These are phyloP conservation scores for Nomada hirtipes DNA, from an alignment of 2,888 invertebrate genomes.

Conservation along the genomic window DNA sequence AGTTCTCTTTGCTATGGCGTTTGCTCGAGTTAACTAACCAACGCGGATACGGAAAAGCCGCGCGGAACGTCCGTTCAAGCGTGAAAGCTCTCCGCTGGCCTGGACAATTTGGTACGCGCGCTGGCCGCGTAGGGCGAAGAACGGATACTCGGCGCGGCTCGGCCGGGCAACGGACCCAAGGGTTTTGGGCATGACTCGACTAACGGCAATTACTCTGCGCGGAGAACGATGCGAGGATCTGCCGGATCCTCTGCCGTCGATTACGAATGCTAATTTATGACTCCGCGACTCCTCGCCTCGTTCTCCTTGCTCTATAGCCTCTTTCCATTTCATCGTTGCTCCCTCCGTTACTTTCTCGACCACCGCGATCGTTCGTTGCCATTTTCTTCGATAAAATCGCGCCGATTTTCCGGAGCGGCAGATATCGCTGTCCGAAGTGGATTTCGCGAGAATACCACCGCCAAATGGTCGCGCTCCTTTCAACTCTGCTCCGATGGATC, in stretches of 20 bases:
- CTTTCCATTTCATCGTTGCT: neutral
- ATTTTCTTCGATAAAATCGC: too few species aligned
- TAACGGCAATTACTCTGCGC: conserved; percentile 66
- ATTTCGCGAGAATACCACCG: too few species aligned
- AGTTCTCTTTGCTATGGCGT: too few species aligned
- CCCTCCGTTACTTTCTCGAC: neutral
- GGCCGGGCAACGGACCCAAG: conserved; percentile 41
- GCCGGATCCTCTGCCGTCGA: conserved; percentile 66
- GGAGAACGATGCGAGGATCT: conserved; percentile 70
- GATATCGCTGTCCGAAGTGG: too few species aligned
- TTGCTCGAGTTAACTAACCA: neutral
- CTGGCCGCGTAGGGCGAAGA: too few species aligned
- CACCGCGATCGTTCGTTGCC: too few species aligned
- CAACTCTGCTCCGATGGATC: neutral
- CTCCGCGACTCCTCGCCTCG: conserved; percentile 29
- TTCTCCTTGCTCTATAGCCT: neutral
- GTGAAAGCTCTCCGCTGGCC: too few species aligned
- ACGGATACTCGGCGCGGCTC: too few species aligned
- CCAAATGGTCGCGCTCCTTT: neutral
- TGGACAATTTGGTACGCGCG: too few species aligned
- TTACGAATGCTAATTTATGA: conserved; percentile 80
- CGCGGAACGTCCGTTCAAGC: too few species aligned
- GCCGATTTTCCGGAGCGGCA: too few species aligned
- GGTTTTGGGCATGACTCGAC: conserved; percentile 68
- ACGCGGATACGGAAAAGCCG: conserved; percentile 9